Conservation (phyloP, 2,797 vertebrate genomes). For the Merluccius polli region DNA sequence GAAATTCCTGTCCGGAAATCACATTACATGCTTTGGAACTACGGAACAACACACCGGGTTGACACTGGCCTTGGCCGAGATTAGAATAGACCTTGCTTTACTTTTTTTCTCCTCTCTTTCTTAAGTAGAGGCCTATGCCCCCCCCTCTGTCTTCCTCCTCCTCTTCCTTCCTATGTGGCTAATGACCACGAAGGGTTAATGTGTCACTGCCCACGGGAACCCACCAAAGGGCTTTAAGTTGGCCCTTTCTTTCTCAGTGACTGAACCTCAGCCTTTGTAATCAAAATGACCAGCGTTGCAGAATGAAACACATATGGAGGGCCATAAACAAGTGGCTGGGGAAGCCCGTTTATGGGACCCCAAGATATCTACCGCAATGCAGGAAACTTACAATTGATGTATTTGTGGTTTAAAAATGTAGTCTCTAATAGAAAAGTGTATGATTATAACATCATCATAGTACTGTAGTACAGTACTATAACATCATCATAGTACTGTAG, state of each 20-base stretch:
- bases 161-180: constrained; percentile 40
- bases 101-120: constrained; percentile 28
- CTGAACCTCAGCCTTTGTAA: constrained; percentile 43
- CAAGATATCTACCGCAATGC: constrained; percentile 5
- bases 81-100: constrained; percentile 35
- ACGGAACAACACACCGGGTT: constrained; percentile 48
- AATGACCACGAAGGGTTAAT: constrained; percentile 60
- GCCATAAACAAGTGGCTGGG: constrained; percentile 48
- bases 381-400: not conserved
- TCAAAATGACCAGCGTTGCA: constrained; percentile 62
- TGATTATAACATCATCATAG: too few species aligned
- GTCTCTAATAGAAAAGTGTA: not conserved
- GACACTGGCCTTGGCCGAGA: constrained; percentile 42
- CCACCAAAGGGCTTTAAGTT: constrained; percentile 45
- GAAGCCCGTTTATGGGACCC: constrained; percentile 24
- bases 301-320: constrained; percentile 60
- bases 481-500: too few species aligned
- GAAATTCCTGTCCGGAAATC: constrained; percentile 53
- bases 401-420: not conserved
- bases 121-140: constrained; percentile 33
- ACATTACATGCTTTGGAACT: constrained; percentile 53
- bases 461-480: too few species aligned
- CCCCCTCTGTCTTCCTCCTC: constrained; percentile 53
- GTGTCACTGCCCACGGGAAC: constrained; percentile 56
- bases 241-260: constrained; percentile 49